phyloP scores from a whole-genome alignment of 2,113 vertebrate species.

The Mastomys natalensis region DNA sequence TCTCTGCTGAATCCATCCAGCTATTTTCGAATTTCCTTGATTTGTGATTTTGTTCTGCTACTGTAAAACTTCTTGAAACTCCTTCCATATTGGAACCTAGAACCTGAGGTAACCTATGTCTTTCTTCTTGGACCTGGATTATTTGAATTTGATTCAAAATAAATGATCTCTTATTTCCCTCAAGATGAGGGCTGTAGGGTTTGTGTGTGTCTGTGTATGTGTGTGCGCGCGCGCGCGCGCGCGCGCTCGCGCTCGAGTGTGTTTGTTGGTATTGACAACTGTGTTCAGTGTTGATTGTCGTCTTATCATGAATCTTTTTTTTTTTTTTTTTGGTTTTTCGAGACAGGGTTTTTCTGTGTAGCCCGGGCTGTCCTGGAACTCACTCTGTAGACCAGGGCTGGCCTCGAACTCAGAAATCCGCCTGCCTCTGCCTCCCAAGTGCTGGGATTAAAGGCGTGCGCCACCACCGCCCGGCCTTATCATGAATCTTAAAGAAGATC shows the following conservation, averaged over 20 bases:
- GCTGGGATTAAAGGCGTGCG: no score
- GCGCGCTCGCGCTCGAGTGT: no score
- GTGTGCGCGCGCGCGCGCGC: no score
- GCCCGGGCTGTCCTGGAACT: no score
- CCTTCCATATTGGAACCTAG: neutral
- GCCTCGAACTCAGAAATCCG: no score
- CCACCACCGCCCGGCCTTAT: no score
- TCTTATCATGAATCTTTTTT: neutral
- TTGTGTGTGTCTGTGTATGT: neutral
- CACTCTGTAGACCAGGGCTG: no score
- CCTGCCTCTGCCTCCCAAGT: no score
- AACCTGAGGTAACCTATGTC: neutral
- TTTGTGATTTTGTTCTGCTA: neutral
- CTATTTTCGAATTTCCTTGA: neutral
- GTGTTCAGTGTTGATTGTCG: neutral
- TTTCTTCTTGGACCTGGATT: neutral
- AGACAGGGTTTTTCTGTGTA: no score
- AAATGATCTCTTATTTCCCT: neutral
- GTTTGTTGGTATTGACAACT: neutral
- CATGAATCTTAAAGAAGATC: neutral
- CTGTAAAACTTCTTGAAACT: neutral
- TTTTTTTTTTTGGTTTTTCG: no score
- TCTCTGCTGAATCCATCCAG: neutral
- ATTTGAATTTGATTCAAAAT: neutral
- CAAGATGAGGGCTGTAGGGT: neutral